Conservation (phyloP, 30 jellyfish, hydroid and myxozoan genomes). For the Hydractinia symbiolongicarpus region DNA sequence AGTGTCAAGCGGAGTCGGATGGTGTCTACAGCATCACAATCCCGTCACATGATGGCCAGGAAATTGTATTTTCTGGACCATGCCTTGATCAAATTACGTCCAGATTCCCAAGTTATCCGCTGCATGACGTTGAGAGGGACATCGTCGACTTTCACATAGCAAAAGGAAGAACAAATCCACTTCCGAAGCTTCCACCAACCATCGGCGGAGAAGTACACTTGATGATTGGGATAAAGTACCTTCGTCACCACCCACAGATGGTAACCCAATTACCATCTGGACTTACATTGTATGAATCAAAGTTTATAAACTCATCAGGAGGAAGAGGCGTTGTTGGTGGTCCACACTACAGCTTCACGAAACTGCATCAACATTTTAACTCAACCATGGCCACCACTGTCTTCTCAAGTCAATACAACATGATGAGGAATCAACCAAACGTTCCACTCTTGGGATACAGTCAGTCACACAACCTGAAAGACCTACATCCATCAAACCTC, state of each 20-base stretch:
- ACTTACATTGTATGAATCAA: not conserved
- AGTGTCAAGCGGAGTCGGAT: not conserved
- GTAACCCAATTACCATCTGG: conserved; percentile 1
- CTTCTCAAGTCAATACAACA: conserved; percentile 3
- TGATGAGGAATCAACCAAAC: not conserved
- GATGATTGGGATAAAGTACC: conserved; percentile 24
- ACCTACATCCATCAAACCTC: conserved; percentile 3
- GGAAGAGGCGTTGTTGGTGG: conserved; percentile 10
- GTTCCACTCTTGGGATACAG: conserved; percentile 3
- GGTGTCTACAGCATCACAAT: not conserved
- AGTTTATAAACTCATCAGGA: not conserved
- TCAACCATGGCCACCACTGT: conserved; percentile 9
- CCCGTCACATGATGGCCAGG: conserved; percentile 1
- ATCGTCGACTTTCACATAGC: not conserved
- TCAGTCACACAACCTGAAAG: not conserved
- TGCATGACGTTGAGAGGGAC: conserved; percentile 3
- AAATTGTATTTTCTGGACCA: not conserved
- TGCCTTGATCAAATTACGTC: conserved; percentile 12
- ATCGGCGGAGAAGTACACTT: conserved; percentile 25
- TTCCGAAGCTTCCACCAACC: conserved; percentile 8
- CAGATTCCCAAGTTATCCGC: not conserved
- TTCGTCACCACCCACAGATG: conserved; percentile 8
- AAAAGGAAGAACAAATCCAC: not conserved
- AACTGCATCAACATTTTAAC: conserved; percentile 6
- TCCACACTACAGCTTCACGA: conserved; percentile 6